Evolutionary conservation across 2,888 invertebrate genomes (phyloP), one percentile per base, ranked within the genome.

Genomic region (Sphaerophoria rueppellii): DNA sequence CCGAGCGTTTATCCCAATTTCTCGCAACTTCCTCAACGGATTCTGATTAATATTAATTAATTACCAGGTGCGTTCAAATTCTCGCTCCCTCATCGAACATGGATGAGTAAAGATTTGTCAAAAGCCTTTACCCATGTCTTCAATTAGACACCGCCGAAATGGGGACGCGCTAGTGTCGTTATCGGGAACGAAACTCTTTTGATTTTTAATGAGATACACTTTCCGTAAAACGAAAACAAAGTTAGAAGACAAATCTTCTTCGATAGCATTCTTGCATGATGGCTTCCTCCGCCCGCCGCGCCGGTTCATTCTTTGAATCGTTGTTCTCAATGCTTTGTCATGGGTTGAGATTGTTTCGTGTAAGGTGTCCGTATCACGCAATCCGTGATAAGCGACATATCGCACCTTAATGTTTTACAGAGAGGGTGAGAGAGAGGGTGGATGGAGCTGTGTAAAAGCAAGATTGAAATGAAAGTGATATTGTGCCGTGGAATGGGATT

Each of bases 281-380:
- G 57, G 74, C 61, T 63, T 69, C 54, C 52, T 40, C 43, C 57
- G 24, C 37, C 12, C 12, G 1, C 43, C 43, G 9, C 12, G 1
- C 43, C 43, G 9, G 4, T 7, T 43, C 12, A 12, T 9, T 43
- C 40, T n/a, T 24, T 58, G 14, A 37, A 40, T 24, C n/a, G 6
- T 6, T 16, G 16, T 52, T 37, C 24, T 16, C 12, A 16, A 24
- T 54, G 52, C 40, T 54, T 37, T 54, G 24, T 54, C 40, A 40
- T 37, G 37, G 32, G 32, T 43, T 46, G 67, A 67, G 67, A 67
- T 67, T 67, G 67, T 80, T 85, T 60, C 80, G 85, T 81, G 85
- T 81, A 73, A 85, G 78, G 85, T 85, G 85, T 85, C 73, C 73
- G 65, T 63, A 70, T 70, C 85, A 85, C 85, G 85, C 85, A 85